Evolutionary conservation across 2,888 invertebrate genomes (phyloP).

Genomic region (Drosophila planitibia): DNA sequence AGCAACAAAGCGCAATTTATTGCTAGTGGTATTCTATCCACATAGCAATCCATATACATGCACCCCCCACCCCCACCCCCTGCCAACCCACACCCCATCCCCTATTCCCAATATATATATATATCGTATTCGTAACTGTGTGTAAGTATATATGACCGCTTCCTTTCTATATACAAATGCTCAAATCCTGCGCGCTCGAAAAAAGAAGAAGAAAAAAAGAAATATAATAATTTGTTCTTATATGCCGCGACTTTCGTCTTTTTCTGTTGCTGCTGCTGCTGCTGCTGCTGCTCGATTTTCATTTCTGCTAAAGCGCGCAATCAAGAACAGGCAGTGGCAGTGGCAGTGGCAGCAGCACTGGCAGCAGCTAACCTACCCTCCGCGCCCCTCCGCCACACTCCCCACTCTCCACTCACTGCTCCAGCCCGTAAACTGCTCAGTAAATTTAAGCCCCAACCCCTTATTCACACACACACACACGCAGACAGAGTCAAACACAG

Average conservation of each 20-base stretch:
- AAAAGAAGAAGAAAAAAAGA: not conserved
- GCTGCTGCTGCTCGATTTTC: conserved; percentile 70
- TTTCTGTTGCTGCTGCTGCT: conserved; percentile 15
- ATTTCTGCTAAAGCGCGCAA: conserved; percentile 78
- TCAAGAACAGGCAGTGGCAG: conserved; percentile 63
- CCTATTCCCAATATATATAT: not conserved
- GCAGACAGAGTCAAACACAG: conserved; percentile 13
- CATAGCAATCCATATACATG: conserved; percentile 50
- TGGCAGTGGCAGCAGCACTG: not conserved
- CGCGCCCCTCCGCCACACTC: not conserved
- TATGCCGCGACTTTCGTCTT: conserved; percentile 66
- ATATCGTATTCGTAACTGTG: conserved; percentile 16
- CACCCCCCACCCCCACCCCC: not conserved
- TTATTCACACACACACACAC: conserved; percentile 17
- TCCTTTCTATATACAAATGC: conserved; percentile 63
- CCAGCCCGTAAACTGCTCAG: not conserved
- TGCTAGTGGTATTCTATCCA: conserved; percentile 44
- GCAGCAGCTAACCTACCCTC: not conserved
- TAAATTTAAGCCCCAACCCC: conserved; percentile 8
- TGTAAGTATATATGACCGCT: conserved; percentile 34
- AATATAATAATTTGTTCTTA: conserved; percentile 58
- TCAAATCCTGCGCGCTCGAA: conserved; percentile 73
- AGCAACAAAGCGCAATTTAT: conserved; percentile 42
- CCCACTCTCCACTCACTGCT: not conserved
- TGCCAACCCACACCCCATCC: not conserved